phyloP scores from a whole-genome alignment of 2,797 vertebrate species.

The Hybognathus amarus region DNA sequence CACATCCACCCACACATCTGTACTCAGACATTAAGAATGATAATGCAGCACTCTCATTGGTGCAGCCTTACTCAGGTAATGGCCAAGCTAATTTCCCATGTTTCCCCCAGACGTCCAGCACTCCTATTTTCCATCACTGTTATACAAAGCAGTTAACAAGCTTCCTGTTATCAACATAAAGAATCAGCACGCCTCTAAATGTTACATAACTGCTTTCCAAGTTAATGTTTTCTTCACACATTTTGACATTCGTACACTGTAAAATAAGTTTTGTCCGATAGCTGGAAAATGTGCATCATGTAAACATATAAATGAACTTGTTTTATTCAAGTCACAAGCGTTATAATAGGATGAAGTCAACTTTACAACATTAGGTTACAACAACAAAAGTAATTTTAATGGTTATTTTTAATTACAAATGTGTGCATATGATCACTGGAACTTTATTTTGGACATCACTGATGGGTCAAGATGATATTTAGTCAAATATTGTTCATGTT shows the following conservation, averaged over 20 bases:
- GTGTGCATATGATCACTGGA: not conserved
- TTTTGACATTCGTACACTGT: not conserved
- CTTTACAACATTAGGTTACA: not conserved
- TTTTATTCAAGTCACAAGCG: not conserved
- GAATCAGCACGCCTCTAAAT: constrained; percentile 12
- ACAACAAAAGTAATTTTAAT: not conserved
- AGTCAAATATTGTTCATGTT: not conserved
- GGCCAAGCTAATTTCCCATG: constrained; percentile 45
- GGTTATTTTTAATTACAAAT: too few relatives aligned
- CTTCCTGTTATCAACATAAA: constrained; percentile 17
- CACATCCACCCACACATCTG: constrained; percentile 65
- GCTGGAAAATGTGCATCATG: not conserved
- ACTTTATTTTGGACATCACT: not conserved
- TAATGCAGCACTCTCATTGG: constrained; percentile 28
- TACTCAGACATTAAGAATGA: constrained; percentile 39
- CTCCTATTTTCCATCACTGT: constrained; percentile 14
- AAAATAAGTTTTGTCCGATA: not conserved
- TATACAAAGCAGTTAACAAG: constrained; percentile 36
- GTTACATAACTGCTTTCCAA: not conserved
- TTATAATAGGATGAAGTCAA: not conserved
- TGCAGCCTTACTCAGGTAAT: constrained; percentile 47
- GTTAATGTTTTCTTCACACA: not conserved
- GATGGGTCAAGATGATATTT: not conserved
- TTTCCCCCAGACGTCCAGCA: constrained; percentile 11
- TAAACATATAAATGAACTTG: not conserved